Evolutionary conservation across 2,113 vertebrate genomes (phyloP).

Genomic region (Notothenia coriiceps): DNA sequence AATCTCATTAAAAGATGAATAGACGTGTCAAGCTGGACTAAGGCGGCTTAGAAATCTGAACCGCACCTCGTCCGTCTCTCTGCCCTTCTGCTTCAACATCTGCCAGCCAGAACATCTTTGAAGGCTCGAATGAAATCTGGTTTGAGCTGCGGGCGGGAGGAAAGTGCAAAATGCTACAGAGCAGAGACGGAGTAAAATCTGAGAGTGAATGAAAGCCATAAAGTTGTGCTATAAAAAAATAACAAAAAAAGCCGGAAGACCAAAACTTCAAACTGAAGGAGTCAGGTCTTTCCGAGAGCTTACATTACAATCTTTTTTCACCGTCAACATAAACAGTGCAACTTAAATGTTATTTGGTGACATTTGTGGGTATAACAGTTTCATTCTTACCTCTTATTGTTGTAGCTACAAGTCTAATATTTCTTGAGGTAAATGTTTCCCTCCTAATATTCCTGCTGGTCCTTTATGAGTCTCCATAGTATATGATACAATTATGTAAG

Average conservation of each 20-base stretch:
- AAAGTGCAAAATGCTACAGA: slow-evolving; percentile 7
- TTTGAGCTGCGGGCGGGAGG: slow-evolving; percentile 15
- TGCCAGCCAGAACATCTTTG: slow-evolving; percentile 25
- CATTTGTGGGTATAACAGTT: neutral
- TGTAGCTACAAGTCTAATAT: neutral
- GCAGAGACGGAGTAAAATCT: neutral
- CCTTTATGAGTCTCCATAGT: neutral
- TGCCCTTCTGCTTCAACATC: slow-evolving; percentile 23
- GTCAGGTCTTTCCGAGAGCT: neutral
- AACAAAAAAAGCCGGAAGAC: no score
- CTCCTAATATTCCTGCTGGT: neutral
- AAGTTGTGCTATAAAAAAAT: no score
- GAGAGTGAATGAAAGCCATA: no score
- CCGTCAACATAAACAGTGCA: neutral
- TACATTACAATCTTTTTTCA: no score
- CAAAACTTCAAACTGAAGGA: neutral
- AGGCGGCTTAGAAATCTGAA: slow-evolving; percentile 22
- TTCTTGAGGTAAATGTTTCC: neutral
- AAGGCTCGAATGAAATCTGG: slow-evolving; percentile 50
- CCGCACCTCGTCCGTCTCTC: neutral
- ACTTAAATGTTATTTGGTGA: neutral
- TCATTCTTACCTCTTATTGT: neutral
- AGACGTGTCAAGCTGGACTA: slow-evolving; percentile 28
- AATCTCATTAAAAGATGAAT: slow-evolving; percentile 48
- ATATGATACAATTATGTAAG: neutral